phyloP scores from a whole-genome alignment of 2,797 vertebrate species.

The Hemitrygon akajei region DNA sequence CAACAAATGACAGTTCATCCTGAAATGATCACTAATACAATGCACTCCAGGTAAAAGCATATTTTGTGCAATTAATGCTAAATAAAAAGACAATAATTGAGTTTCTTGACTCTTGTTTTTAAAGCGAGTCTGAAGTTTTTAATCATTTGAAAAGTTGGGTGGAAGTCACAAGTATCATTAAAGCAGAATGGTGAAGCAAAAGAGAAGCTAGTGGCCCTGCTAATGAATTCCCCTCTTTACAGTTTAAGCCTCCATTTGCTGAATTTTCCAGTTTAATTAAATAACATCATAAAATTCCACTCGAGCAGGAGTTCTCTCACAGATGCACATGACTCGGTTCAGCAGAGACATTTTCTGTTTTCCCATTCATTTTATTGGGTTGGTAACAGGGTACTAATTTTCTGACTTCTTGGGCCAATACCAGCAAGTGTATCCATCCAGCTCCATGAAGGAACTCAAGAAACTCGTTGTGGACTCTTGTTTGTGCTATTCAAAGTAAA shows the following conservation, averaged over 20 bases:
- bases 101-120: neutral
- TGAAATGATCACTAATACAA: no score
- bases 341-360: conserved; percentile 9
- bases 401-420: neutral
- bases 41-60: no score
- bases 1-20: no score
- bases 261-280: neutral
- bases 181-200: no score
- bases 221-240: neutral
- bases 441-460: neutral
- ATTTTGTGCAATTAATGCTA: no score
- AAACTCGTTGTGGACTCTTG: neutral
- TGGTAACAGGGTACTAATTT: neutral
- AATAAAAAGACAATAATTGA: no score
- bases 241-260: neutral
- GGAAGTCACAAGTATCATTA: neutral
- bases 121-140: neutral
- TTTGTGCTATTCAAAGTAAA: neutral
- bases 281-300: conserved; percentile 18
- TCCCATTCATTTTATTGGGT: conserved; percentile 28
- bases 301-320: neutral
- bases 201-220: neutral
- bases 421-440: conserved; percentile 19
- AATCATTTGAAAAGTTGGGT: neutral
- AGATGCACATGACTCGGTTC: neutral